phyloP scores from a whole-genome alignment of 2,888 invertebrate species.

The Chaitophorus viminalis region DNA sequence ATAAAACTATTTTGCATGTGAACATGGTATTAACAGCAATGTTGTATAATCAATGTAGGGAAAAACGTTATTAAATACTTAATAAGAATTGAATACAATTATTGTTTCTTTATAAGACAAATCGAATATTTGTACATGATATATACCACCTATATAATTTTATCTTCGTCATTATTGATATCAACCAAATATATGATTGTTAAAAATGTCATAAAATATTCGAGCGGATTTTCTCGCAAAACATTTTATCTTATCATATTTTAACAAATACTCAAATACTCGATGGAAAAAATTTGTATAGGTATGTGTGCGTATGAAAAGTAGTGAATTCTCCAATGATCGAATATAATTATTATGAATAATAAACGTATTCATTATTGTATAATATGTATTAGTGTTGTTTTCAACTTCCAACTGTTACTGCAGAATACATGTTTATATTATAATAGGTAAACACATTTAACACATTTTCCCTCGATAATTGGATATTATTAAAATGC shows the following conservation, averaged over 20 bases:
- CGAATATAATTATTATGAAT: not conserved
- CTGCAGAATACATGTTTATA: not conserved
- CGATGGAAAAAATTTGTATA: not conserved
- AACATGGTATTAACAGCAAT: too few relatives aligned
- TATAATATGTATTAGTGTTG: not conserved
- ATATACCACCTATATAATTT: too few relatives aligned
- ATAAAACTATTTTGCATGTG: too few relatives aligned
- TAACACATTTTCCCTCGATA: not conserved
- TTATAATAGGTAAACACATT: not conserved
- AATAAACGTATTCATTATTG: not conserved
- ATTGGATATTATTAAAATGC: not conserved
- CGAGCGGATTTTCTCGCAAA: not conserved
- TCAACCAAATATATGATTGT: too few relatives aligned
- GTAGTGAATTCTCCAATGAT: not conserved
- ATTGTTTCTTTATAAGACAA: too few relatives aligned
- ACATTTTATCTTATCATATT: not conserved
- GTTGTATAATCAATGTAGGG: too few relatives aligned
- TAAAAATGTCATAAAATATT: too few relatives aligned
- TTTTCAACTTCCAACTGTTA: not conserved
- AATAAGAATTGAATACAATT: too few relatives aligned
- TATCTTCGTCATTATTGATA: too few relatives aligned
- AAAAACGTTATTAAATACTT: too few relatives aligned
- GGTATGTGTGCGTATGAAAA: not conserved
- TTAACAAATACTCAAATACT: not conserved
- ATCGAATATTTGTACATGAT: too few relatives aligned